These are phyloP conservation scores for Anarrhichthys ocellatus DNA, from an alignment of 2,113 vertebrate genomes.

Conservation along the genomic window DNA sequence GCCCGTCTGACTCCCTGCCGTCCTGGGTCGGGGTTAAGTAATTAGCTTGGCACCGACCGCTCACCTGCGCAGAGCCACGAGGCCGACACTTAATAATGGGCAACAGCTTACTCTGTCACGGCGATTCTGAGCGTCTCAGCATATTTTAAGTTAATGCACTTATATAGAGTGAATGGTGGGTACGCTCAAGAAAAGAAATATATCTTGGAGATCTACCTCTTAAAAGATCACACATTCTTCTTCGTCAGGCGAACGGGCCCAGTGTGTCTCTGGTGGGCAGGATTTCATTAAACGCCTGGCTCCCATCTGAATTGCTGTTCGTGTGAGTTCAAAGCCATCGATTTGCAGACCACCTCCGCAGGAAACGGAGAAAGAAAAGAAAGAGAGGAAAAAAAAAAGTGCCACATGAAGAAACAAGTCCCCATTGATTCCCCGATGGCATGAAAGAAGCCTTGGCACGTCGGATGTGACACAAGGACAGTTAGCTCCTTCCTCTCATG, in stretches of 20 bases:
- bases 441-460: conserved; percentile 55
- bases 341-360: conserved; percentile 70
- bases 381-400: conserved; percentile 34
- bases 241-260: conserved; percentile 37
- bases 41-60: conserved; percentile 59
- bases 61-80: conserved; percentile 22
- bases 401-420: conserved; percentile 61
- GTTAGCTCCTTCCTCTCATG: conserved; percentile 42
- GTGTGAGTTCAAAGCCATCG: conserved; percentile 65
- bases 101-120: conserved; percentile 29
- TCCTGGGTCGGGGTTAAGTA: conserved; percentile 61
- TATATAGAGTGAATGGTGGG: conserved; percentile 4
- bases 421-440: conserved; percentile 52
- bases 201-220: conserved; percentile 36
- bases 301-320: conserved; percentile 62
- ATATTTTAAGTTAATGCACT: conserved; percentile 41
- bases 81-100: conserved; percentile 20
- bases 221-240: conserved; percentile 48
- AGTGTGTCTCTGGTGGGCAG: conserved; percentile 45
- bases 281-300: conserved; percentile 66
- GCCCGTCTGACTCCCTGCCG: conserved; percentile 26
- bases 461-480: conserved; percentile 57
- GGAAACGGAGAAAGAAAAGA: conserved; percentile 47
- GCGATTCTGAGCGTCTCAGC: conserved; percentile 30
- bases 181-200: conserved; percentile 12